Conservation (phyloP, 2,888 invertebrate species). For the Ennomos fuscantarius region DNA sequence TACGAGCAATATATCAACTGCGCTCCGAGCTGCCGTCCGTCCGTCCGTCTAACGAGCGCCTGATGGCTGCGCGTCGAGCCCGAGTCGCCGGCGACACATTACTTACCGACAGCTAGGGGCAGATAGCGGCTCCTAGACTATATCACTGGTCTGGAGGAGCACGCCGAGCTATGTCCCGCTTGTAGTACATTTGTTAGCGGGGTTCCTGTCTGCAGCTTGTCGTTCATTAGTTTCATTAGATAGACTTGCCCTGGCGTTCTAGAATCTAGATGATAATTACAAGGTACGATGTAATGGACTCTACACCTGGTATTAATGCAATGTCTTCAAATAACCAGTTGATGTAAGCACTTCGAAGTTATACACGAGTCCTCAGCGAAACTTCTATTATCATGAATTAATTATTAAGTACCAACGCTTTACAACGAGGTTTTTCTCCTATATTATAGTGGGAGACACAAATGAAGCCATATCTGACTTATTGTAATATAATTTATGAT, state of each 20-base stretch:
- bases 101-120: slow-evolving; percentile 47
- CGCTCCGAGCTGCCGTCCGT: slow-evolving; percentile 48
- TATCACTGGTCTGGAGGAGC: slow-evolving; percentile 25
- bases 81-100: slow-evolving; percentile 26
- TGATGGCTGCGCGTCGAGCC: slow-evolving; percentile 17
- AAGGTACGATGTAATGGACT: too few species aligned
- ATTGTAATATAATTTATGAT: too few species aligned
- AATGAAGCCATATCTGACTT: too few species aligned
- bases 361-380: too few species aligned
- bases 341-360: too few species aligned
- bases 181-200: slow-evolving; percentile 19
- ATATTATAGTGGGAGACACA: too few species aligned
- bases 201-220: neutral
- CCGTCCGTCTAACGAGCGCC: slow-evolving; percentile 42
- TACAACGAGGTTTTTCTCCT: too few species aligned
- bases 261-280: neutral
- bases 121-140: slow-evolving; percentile 40
- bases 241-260: neutral
- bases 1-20: slow-evolving; percentile 72
- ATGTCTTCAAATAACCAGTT: too few species aligned
- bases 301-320: too few species aligned
- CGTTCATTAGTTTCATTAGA: slow-evolving; percentile 1
- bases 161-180: slow-evolving; percentile 23
- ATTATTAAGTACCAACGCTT: too few species aligned
- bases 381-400: too few species aligned